phyloP scores from a whole-genome alignment of 2,888 invertebrate genomes.

The Scelioninae gen. 1 region DNA sequence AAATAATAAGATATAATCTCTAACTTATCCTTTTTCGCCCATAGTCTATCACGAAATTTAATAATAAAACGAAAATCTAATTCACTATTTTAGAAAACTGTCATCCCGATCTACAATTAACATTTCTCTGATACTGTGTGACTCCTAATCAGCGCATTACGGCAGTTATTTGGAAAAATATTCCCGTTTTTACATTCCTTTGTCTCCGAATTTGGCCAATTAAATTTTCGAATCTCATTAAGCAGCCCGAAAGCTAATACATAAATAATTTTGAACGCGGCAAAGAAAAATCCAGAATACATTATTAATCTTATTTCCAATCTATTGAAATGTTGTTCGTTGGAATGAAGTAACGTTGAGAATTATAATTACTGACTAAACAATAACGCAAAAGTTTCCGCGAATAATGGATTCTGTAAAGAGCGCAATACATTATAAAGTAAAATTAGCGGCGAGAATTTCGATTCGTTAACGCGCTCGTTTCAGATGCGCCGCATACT shows the following conservation, averaged over 20 bases:
- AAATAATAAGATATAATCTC: not conserved
- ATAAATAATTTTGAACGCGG: constrained; percentile 23
- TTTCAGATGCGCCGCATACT: constrained; percentile 14
- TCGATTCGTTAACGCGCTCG: constrained; percentile 28
- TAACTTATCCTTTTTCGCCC: not conserved
- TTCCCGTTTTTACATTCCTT: not conserved
- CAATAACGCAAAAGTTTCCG: constrained; percentile 25
- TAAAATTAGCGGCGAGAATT: constrained; percentile 41
- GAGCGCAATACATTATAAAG: constrained; percentile 55
- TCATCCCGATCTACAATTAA: constrained; percentile 6
- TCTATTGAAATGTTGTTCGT: constrained; percentile 7
- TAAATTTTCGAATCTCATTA: constrained; percentile 15
- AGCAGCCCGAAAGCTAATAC: constrained; percentile 5
- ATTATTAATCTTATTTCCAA: constrained; percentile 13
- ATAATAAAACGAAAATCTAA: constrained; percentile 14
- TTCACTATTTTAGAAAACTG: constrained; percentile 31
- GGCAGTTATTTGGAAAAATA: constrained; percentile 22
- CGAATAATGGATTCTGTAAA: constrained; percentile 37
- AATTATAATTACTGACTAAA: constrained; percentile 33
- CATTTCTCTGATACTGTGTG: constrained; percentile 3
- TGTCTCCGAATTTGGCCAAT: not conserved
- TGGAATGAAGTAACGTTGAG: constrained; percentile 5
- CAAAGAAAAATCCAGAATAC: constrained; percentile 1
- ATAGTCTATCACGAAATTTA: not conserved
- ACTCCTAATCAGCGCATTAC: not conserved